Conservation (phyloP, 2,797 vertebrate species). For the Pelodytes ibericus region DNA sequence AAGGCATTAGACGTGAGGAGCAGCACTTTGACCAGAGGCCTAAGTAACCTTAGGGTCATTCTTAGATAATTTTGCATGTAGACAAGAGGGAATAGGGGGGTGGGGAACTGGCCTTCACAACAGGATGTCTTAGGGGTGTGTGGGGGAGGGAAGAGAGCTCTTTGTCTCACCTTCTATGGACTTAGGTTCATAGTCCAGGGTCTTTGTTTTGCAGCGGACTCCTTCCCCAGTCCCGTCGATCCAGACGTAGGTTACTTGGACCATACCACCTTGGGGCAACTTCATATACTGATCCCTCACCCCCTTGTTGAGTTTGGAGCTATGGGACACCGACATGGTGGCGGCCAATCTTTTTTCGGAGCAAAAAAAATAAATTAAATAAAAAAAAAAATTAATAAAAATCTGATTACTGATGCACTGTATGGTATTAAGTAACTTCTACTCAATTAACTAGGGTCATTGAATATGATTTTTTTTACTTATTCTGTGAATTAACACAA, state of each 20-base stretch:
- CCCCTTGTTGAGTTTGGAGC: constrained; percentile 80
- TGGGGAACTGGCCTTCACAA: background rate
- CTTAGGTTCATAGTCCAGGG: constrained; percentile 76
- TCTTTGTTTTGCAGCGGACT: constrained; percentile 82
- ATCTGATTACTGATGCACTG: too few species aligned
- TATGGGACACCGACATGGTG: constrained; percentile 72
- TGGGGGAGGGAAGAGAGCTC: background rate
- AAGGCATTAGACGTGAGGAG: too few species aligned
- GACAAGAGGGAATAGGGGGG: too few species aligned
- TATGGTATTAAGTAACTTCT: too few species aligned
- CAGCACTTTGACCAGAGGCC: background rate
- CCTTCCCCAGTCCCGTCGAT: constrained; percentile 83
- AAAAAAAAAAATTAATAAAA: too few species aligned
- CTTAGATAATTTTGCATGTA: too few species aligned
- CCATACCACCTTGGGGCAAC: constrained; percentile 75
- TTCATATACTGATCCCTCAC: constrained; percentile 80
- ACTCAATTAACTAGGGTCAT: too few species aligned
- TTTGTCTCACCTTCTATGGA: constrained; percentile 69
- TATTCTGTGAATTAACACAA: too few species aligned
- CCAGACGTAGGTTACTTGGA: constrained; percentile 87
- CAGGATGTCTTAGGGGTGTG: constrained; percentile 4
- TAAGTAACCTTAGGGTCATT: background rate
- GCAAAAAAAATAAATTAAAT: background rate
- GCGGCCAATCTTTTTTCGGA: constrained; percentile 55
- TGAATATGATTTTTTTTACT: too few species aligned